Evolutionary conservation across 2,797 vertebrate genomes (phyloP), one percentile per base, ranked within the genome.

Genomic region (Sus cebifrons): DNA sequence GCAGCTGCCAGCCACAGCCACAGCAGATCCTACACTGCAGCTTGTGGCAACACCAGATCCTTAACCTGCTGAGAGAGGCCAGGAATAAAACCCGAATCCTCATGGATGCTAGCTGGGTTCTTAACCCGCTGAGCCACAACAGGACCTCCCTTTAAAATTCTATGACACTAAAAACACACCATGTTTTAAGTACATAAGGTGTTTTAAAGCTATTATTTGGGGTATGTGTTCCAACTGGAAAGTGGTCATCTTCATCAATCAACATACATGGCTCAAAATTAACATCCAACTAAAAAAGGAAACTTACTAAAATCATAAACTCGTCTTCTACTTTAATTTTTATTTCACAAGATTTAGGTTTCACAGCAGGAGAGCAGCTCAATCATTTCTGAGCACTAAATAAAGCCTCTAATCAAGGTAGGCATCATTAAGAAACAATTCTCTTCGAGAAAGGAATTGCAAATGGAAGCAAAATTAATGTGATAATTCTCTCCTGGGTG

Each of bases 211-310:
- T 78, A 79, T 36, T 83, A 54, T 49, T 84, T 84, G 82, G 21
- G 16, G 20, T 77, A 86, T 82, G 67, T 91, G 25, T 81, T 64
- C 75, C 75, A 90, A 88, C 27, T 89, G 73, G 49, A 81, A 91
- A 70, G 56, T 85, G 6, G 25, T 16, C 7, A 62, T 88, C 49
- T 73, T 75, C 21, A 73, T 56, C 67, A 96, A 94, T 96, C 88
- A 88, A 90, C 54, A 11, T 10, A 85, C 77, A 27, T 81, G 56
- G 52, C 56, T 94, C 58, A 93, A 94, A 73, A 91, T n/a, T 36
- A 94, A 49, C 64, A 91, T 58, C 67, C 84, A 95, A 74, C 9
- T 17, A 88, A 96, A 92, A 78, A 81, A 95, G 60, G 74, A 89
- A 84, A 92, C 9, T 71, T 96, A 77, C 12, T 79, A 44, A 90